Conservation (phyloP, 2,797 vertebrate species). For the Lagorchestes hirsutus region DNA sequence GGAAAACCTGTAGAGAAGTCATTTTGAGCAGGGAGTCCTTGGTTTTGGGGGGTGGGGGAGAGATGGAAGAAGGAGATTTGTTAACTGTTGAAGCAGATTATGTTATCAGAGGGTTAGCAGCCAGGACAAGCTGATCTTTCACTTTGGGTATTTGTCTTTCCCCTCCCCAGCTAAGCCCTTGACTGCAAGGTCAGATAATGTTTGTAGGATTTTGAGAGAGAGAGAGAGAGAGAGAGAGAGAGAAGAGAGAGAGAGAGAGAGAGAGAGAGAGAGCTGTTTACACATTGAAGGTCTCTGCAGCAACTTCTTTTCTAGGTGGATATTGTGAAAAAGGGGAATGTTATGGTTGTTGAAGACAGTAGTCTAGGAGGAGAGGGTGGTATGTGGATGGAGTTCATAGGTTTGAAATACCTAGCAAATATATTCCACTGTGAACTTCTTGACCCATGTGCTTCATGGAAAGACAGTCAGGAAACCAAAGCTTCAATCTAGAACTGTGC, state of each 20-base stretch:
- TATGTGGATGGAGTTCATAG: not conserved
- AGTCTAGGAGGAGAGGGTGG: not conserved
- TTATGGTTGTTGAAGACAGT: not conserved
- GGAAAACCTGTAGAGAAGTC: not conserved
- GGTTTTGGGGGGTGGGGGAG: not conserved
- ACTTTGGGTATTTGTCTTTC: not conserved
- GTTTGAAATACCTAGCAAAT: not conserved
- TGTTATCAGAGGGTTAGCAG: not conserved
- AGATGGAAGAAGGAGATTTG: slow-evolving; percentile 2
- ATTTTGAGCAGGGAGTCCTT: not conserved
- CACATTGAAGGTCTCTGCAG: not conserved
- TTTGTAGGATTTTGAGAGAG: not conserved
- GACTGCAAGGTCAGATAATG: not conserved
- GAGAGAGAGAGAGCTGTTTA: not conserved
- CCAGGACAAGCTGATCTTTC: not conserved
- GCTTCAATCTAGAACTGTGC: not conserved
- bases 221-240: not conserved
- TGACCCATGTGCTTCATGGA: not conserved
- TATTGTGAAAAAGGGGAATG: not conserved
- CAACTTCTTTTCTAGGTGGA: not conserved
- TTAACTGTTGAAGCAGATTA: not conserved
- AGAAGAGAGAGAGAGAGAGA: not conserved
- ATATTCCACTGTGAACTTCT: not conserved
- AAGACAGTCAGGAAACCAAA: not conserved
- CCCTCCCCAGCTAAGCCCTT: not conserved